Base-by-base conservation (phyloP, 2,888 invertebrate genomes). In the Liposcelis brunnea region DNA sequence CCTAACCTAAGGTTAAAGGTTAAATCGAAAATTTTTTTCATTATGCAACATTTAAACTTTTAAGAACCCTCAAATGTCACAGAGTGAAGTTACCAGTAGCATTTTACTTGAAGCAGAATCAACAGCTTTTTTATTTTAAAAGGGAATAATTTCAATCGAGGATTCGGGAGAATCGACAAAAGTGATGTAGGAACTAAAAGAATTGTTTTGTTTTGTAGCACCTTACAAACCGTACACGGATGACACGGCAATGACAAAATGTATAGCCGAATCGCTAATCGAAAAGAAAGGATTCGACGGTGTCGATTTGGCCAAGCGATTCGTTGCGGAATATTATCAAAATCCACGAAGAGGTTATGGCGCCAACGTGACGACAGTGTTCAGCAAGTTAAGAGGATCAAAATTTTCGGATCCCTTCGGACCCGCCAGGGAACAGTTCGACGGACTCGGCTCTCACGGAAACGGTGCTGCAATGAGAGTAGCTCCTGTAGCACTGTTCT, bases 401-500 rank as follows among this genome's bases (percentile, higher is more conserved):
- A 68, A 72, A 52, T 75, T 68, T 58, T 59, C 63, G 32, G 70
- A 81, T 59, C 62, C 76, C 2, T 71, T 68, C 53, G 61, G 61
- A 43, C 80, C 82, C 21, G 80, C 80, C 2, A 64, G 58, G 42
- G 66, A 71, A 52, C 78, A 79, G 56, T 81, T 80, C 58, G 59
- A 67, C 52, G 80, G 81, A 2, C 48, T 53, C 49, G 82, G 83
- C 1, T 81, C 80, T 2, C 79, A 68, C 61, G 83, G 82, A n/a
- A 83, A 82, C 61, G 82, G 82, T 2, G 80, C 75, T 37, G 79
- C 80, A 1, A 82, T 83, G 81, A 65, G 82, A 53, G 65, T 79
- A 19, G 63, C 75, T 16, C 82, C 82, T 2, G 61, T 78, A 34
- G 71, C 77, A 1, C 59, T 83, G 37, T 79, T 71, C 58, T 72